These are phyloP conservation scores for Desmodus rotundus DNA, from an alignment of 2,113 vertebrate species.

Conservation along the genomic window DNA sequence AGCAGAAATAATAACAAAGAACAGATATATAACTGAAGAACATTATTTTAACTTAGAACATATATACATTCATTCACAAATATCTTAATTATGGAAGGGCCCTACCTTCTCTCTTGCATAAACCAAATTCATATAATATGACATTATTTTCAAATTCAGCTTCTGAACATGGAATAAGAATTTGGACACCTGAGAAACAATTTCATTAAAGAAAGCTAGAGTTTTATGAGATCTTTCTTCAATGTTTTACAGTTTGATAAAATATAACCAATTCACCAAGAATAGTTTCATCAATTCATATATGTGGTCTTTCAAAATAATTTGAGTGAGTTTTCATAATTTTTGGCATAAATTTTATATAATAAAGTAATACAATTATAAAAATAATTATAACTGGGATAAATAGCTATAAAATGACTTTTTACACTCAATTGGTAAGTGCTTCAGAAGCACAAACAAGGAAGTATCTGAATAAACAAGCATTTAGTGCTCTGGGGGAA, in stretches of 20 bases:
- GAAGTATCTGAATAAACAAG: not conserved
- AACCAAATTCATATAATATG: not conserved
- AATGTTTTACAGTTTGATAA: not conserved
- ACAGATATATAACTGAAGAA: not conserved
- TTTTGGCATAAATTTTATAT: not conserved
- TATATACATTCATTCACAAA: not conserved
- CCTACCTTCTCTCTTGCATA: not conserved
- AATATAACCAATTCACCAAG: not conserved
- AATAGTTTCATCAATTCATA: not conserved
- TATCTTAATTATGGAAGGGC: not conserved
- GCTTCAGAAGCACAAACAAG: not conserved
- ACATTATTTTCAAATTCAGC: not conserved
- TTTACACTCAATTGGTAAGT: not conserved
- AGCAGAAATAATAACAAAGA: not conserved
- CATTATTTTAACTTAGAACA: not conserved
- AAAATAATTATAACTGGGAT: not conserved
- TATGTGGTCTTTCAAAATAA: not conserved
- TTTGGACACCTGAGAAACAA: not conserved
- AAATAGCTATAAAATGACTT: not conserved
- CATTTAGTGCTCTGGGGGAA: not conserved
- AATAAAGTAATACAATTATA: not conserved
- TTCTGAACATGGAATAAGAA: not conserved
- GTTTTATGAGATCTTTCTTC: not conserved
- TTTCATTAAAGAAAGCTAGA: not conserved
- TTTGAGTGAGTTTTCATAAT: not conserved